Evolutionary conservation across 2,888 invertebrate species (phyloP), one percentile per base, ranked within the genome.

Genomic region (Drosophila anceps): DNA sequence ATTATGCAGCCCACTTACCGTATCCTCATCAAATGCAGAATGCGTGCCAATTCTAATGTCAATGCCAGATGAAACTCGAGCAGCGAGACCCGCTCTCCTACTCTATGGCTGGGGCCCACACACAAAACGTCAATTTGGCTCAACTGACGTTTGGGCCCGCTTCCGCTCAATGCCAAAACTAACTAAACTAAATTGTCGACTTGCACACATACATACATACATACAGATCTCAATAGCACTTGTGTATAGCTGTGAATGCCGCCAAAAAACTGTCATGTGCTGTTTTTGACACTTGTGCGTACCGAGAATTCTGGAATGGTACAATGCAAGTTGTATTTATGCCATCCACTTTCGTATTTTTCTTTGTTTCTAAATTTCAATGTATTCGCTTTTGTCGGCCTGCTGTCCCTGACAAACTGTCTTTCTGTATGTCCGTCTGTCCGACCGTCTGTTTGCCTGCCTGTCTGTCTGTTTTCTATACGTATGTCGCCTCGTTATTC

Each of bases 281-380:
- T 84, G 87, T 60, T 80, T 72, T 66, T 87, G 84, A 84, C 84
- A 87, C 84, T 87, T 84, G 84, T 84, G 87, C 74, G 76, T 86
- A 65, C 62, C 53, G 74, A 68, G 78, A 65, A 65, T 65, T 70
- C 27, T 55, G 53, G 53, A 62, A 44, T 39, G 44, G 6, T 15
- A 33, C 43, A 48, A 70, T 67, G 57, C 76, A 75, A 79, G 69
- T 37, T 37, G 64, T 86, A 77, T 83, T 77, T 86, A 73, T 79
- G 79, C 68, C 70, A 68, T 59, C 67, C 73, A 70, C 69, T 75
- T 58, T 68, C 24, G 44, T 69, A 63, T 65, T 69, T 66, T 67
- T 69, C 72, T 75, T 82, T 76, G 80, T 76, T 84, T 82, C 76
- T 75, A 84, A 79, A 76, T 81, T 82, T 84, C 76, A 84, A 84